Evolutionary conservation across 2,888 invertebrate species (phyloP), one percentile per base, ranked within the genome.

Genomic region (Drosophila subquinaria): DNA sequence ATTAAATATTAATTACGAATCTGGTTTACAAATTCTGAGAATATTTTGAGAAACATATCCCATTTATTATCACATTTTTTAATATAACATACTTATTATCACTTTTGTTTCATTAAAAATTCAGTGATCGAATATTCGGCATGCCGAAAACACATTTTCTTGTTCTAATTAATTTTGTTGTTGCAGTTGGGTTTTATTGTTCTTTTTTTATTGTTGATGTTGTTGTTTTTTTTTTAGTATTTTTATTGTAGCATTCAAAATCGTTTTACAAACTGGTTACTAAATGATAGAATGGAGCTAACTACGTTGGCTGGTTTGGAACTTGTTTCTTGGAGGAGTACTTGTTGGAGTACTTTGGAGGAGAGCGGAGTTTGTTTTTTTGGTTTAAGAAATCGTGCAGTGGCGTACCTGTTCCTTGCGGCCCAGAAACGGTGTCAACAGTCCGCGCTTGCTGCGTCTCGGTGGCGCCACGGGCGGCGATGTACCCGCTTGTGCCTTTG

Each of bases 381-480:
- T 75, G 65, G 69, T 83, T 90, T 92, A 93, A 90, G 89, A 92
- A 91, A 92, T 93, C 92, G 89, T 93, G 92, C 92, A 92, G 92
- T 84, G 90, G 89, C 92, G 92, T 93, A 92, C 92, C 93, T 93
- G 93, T 89, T 91, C 92, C 91, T 92, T 92, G 85, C 94, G 93
- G 60, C 91, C 90, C 72, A 94, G 93, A 67, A 93, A 81, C 40
- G 93, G 93, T 64, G 94, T 94, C 62, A 94, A 93, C 60, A 94
- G 81, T 82, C 94, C 93, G 84, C 95, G 94, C 90, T 94, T 94
- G 90, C 94, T 90, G 83, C 95, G 93, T 90, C 95, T 92, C 78
- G 95, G 93, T 88, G 96, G 96, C 43, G 96, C 96, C 42, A 96
- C 94, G 4, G 94, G 94, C 17, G 93, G 92, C 35, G 93, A 84